phyloP scores from a whole-genome alignment of 1,140 invertebrate genomes.

The Zaprionus nigranus region DNA sequence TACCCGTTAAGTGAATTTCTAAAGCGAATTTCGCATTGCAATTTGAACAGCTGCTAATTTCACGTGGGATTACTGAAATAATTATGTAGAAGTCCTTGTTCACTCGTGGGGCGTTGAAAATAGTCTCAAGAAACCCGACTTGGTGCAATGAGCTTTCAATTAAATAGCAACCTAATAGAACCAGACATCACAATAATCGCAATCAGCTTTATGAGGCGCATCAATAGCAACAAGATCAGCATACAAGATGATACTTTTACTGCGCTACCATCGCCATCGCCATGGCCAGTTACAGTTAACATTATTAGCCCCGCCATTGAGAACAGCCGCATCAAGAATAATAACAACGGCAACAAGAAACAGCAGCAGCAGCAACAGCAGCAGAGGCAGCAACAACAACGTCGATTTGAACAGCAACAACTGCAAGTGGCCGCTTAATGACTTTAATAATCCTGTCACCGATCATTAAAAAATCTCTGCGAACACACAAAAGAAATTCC shows the following conservation, averaged over 20 bases:
- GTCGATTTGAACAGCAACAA: slow-evolving; percentile 28
- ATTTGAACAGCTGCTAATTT: neutral
- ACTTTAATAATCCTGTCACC: slow-evolving; percentile 83
- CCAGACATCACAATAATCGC: slow-evolving; percentile 14
- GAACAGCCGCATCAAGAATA: slow-evolving; percentile 21
- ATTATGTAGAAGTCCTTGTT: neutral
- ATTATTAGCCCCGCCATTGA: slow-evolving; percentile 58
- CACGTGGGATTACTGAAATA: neutral
- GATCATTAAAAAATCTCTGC: slow-evolving; percentile 80
- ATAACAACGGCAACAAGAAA: slow-evolving; percentile 30
- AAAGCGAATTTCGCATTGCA: neutral
- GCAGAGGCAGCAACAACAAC: slow-evolving; percentile 29
- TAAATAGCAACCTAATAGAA: slow-evolving; percentile 1
- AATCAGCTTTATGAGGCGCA: slow-evolving; percentile 12
- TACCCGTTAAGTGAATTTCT: neutral
- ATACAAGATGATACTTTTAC: slow-evolving; percentile 63
- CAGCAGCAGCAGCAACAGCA: slow-evolving; percentile 27
- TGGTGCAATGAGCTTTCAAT: neutral
- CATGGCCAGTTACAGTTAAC: slow-evolving; percentile 72
- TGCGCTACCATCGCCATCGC: slow-evolving; percentile 48
- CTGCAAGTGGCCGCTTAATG: slow-evolving; percentile 66
- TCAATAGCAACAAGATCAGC: slow-evolving; percentile 58
- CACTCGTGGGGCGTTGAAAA: neutral
- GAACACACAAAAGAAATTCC: slow-evolving; percentile 82
- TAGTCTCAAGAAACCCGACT: neutral